Evolutionary conservation across 2,797 vertebrate genomes (phyloP).

Genomic region (Muscicapa striata): DNA sequence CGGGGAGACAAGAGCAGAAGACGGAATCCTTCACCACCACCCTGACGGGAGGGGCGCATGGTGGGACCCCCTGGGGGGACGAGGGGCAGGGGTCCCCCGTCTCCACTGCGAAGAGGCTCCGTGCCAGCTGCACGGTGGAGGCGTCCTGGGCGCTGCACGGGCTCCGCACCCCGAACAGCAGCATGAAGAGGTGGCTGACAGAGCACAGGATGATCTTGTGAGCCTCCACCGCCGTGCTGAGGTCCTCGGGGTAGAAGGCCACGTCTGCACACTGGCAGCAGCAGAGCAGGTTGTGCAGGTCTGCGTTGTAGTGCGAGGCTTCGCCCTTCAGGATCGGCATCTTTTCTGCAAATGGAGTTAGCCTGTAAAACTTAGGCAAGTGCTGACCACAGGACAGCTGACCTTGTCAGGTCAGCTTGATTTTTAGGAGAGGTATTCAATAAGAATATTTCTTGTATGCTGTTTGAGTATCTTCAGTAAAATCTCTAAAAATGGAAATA

Average conservation of each 20-base stretch:
- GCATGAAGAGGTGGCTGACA: conserved; percentile 89
- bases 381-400: neutral
- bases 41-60: conserved; percentile 78
- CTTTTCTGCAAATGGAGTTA: conserved; percentile 78
- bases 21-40: conserved; percentile 90
- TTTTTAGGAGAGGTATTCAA: neutral
- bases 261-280: conserved; percentile 92
- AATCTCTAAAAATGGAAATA: neutral
- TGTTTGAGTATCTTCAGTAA: neutral
- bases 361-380: neutral
- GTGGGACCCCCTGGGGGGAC: conserved; percentile 66
- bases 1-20: conserved; percentile 89
- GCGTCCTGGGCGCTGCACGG: conserved; percentile 76
- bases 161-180: conserved; percentile 87
- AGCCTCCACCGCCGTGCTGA: conserved; percentile 85
- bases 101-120: conserved; percentile 84
- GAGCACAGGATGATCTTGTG: conserved; percentile 92
- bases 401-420: neutral
- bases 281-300: conserved; percentile 90
- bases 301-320: conserved; percentile 89
- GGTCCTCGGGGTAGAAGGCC: conserved; percentile 86
- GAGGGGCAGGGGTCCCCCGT: conserved; percentile 7
- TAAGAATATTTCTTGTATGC: neutral
- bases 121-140: conserved; percentile 74
- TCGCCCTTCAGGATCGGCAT: conserved; percentile 90